Evolutionary conservation across 1,140 invertebrate genomes (phyloP).

Genomic region (Condylostylus longicornis): DNA sequence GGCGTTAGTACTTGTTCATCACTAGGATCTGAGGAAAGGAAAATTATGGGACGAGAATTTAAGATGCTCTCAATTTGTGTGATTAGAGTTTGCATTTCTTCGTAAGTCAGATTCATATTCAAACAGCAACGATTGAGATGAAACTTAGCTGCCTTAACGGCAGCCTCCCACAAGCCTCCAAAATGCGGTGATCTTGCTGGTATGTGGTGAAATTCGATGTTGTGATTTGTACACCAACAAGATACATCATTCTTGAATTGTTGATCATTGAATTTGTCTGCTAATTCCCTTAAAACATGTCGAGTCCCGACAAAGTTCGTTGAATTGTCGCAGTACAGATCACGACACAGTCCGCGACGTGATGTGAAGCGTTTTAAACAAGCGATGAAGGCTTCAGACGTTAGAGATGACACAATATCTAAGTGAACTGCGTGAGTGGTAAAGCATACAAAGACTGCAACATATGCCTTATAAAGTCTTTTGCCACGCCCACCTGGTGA

Average conservation of each 20-base stretch:
- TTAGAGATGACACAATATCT: conserved; percentile 13
- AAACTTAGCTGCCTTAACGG: no score
- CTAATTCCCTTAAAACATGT: no score
- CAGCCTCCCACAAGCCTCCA: conserved; percentile 20
- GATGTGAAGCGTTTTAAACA: conserved; percentile 10
- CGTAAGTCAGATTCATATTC: no score
- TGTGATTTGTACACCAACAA: conserved; percentile 4
- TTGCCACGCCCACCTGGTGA: conserved; percentile 1
- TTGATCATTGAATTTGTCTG: no score
- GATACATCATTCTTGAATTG: no score
- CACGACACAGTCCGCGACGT: conserved; percentile 8
- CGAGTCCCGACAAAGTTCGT: conserved; percentile 23
- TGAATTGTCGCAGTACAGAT: conserved; percentile 20
- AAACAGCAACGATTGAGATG: no score
- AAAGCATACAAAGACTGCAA: conserved; percentile 13
- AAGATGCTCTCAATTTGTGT: no score
- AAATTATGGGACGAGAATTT: no score
- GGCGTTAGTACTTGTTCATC: no score
- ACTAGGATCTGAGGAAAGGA: no score
- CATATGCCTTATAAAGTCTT: conserved; percentile 6
- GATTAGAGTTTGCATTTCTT: no score
- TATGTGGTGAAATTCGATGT: conserved; percentile 16
- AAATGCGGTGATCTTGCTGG: conserved; percentile 18
- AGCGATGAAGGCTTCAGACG: conserved; percentile 10
- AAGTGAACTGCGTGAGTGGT: conserved; percentile 18